Percentiles rank a stretch among this genome's conserved stretches.
Conservation (phyloP, 2,888 invertebrate genomes). For the Spodoptera littoralis region DNA sequence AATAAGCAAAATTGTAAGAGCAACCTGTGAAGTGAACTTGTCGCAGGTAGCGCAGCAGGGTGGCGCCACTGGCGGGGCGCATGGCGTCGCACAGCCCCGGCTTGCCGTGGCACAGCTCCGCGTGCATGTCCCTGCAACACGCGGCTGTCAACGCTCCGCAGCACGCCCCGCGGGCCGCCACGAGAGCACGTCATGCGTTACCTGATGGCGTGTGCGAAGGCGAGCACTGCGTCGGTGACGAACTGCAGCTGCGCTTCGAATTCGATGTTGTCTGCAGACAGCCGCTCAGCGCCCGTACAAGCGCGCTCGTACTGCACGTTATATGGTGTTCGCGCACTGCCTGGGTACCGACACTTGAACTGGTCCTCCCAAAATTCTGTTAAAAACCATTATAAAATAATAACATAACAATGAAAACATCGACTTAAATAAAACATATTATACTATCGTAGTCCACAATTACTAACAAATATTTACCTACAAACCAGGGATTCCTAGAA, state of each 20-base stretch:
- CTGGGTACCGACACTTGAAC: constrained; percentile 95
- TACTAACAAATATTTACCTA: constrained; percentile 88
- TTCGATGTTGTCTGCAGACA: constrained; percentile 92
- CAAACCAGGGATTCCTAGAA: constrained; percentile 98
- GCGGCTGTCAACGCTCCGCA: not conserved
- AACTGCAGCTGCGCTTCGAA: constrained; percentile 98
- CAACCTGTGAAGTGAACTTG: constrained; percentile 92
- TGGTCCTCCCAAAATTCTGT: constrained; percentile 98
- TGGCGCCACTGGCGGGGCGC: constrained; percentile 96
- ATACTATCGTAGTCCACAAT: not conserved
- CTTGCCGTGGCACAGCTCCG: constrained; percentile 92
- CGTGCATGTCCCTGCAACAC: constrained; percentile 93
- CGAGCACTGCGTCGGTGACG: constrained; percentile 98
- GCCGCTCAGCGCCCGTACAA: constrained; percentile 94
- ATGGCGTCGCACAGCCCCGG: constrained; percentile 95
- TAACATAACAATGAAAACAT: not conserved
- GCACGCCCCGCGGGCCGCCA: too few species aligned
- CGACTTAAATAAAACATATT: not conserved
- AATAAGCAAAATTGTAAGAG: constrained; percentile 6
- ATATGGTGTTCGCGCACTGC: constrained; percentile 94
- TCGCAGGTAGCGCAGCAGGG: constrained; percentile 94
- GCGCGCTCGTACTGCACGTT: constrained; percentile 91
- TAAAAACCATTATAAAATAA: constrained; percentile 40
- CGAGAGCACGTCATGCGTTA: constrained; percentile 59
- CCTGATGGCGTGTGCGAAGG: constrained; percentile 96